A percentile compares a stretch with the other conserved stretches of the same genome.
Conservation (phyloP, 37 sponge, comb jelly and placozoan genomes). For the Halichondria panicea region DNA sequence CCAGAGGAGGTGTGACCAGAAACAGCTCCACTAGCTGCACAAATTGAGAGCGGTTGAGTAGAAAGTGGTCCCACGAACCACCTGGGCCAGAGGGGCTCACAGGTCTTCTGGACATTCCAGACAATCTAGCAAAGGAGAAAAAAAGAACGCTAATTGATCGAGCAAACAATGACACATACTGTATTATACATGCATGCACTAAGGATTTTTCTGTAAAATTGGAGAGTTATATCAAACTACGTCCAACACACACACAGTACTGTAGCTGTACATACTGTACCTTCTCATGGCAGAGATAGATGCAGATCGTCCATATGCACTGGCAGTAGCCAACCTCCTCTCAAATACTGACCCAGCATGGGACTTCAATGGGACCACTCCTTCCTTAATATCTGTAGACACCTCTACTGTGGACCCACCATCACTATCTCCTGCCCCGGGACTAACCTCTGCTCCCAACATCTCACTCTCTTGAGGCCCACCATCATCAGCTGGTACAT, state of each 20-base stretch:
- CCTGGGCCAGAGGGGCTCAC: constrained; percentile 61
- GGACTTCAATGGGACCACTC: background rate
- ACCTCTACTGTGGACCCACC: background rate
- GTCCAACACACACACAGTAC: no score
- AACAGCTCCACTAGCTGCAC: constrained; percentile 64
- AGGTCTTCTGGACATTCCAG: constrained; percentile 4
- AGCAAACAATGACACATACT: no score
- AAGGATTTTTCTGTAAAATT: no score
- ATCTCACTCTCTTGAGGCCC: constrained; percentile 1
- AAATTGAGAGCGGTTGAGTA: constrained; percentile 54
- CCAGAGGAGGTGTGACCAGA: constrained; percentile 20
- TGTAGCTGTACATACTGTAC: no score
- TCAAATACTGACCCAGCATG: background rate
- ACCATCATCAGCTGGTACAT: no score
- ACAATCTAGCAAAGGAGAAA: no score
- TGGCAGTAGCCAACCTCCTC: background rate
- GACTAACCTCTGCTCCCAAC: no score
- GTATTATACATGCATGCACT: no score
- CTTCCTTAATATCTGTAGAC: background rate
- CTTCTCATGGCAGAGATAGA: background rate
- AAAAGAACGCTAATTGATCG: no score
- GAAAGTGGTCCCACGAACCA: constrained; percentile 37
- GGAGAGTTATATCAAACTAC: no score
- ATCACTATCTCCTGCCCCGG: background rate
- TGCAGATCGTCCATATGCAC: background rate